Percentiles rank a stretch among this genome's conserved stretches.
These are phyloP conservation scores for Thunnus thynnus DNA, from an alignment of 2,113 vertebrate species.

Conservation along the genomic window DNA sequence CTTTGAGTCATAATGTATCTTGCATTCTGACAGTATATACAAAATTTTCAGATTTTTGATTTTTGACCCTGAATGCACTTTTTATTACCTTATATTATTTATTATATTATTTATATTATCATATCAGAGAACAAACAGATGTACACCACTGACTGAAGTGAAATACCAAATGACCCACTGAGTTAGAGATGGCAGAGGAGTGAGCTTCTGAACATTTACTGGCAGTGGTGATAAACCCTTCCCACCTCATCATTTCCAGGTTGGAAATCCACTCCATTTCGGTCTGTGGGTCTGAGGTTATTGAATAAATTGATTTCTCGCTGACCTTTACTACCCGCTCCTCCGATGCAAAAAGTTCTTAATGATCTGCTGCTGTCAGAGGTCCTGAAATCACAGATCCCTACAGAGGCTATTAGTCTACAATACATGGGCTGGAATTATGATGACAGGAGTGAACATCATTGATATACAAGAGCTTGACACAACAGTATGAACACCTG, in stretches of 20 bases:
- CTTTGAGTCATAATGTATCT: not conserved
- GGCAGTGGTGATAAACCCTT: constrained; percentile 13
- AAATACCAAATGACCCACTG: constrained; percentile 10
- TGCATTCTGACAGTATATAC: not conserved
- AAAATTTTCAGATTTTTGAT: not conserved
- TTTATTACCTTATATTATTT: not conserved
- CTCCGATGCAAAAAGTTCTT: constrained; percentile 73
- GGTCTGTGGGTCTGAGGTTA: constrained; percentile 50
- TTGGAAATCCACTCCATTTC: constrained; percentile 36
- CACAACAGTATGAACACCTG: constrained; percentile 57
- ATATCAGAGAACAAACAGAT: not conserved
- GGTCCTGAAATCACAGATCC: constrained; percentile 76
- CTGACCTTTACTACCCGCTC: constrained; percentile 72
- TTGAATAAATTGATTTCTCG: constrained; percentile 75
- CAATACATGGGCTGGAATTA: constrained; percentile 28
- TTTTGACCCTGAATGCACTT: not conserved
- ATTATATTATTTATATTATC: no score
- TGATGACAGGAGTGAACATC: constrained; percentile 39
- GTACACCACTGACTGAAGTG: not conserved
- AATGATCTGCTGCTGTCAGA: constrained; percentile 83
- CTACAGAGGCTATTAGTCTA: constrained; percentile 59
- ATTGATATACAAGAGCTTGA: constrained; percentile 36
- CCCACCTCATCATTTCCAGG: constrained; percentile 54
- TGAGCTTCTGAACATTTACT: constrained; percentile 1
- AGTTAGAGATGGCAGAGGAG: constrained; percentile 1